Base-by-base conservation (phyloP, 2,888 invertebrate genomes). In the Chrysopilus asiliformis region DNA sequence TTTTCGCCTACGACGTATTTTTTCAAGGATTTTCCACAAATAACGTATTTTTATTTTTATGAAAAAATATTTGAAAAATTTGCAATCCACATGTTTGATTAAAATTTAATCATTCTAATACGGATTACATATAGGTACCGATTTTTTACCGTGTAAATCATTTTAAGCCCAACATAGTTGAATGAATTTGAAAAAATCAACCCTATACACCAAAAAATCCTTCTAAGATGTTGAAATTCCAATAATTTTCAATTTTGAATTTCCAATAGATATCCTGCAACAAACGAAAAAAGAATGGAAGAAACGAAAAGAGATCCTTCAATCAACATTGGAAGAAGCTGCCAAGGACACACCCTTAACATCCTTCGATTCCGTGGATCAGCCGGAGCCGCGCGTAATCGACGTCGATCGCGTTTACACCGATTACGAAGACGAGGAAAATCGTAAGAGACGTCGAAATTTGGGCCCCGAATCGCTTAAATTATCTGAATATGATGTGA, bases 401-500 rank as follows among this genome's bases (percentile, higher is more conserved):
- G 62, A 64, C 41, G 55, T 63, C 30, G 64, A 64, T 39, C 60
- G 60, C 39, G 45, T 61, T 9, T 64, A 62, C 34, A 53, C 56
- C 6, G 61, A 63, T 24, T 61, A 61, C 39, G 62, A 64, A 40
- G 60, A 62, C 38, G 56, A 58, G 30, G 34, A 58, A 18, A 60
- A 56, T 45, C 57, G 52, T 41, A 49, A 52, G 7, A 50, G 56
- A 10, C 54, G 58, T 1, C 45, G 48, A 15, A 54, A 53, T 3
- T 56, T 60, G 12, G 62, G 59, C 2, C 57, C 56, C 1, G 57
- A 53, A 22, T 53, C 55, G 1, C 52, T 53, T 4, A 51, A 64
- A 3, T 58, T 71, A 1, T 59, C 67, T 12, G 60, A 67, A 15
- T 68, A 72, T 1, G 76, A 80, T 51, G 54, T 86, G 0, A 85